Percentiles rank a stretch among this genome's conserved stretches.
phyloP scores from a whole-genome alignment of 2,113 vertebrate genomes.

The Peromyscus leucopus region DNA sequence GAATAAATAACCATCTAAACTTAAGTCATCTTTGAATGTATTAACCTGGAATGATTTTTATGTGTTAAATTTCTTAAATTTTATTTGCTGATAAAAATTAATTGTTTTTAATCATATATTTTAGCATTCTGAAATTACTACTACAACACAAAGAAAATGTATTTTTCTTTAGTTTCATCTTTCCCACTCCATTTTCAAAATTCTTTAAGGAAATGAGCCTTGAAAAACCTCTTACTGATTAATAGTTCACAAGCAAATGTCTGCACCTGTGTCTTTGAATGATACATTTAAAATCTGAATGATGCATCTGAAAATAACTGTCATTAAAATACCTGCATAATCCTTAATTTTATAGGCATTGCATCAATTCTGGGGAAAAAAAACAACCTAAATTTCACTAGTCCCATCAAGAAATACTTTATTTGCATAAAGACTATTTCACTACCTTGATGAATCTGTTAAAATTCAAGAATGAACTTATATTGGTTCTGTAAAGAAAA shows the following conservation, averaged over 20 bases:
- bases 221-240: constrained; percentile 63
- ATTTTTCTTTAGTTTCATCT: neutral
- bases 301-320: constrained; percentile 58
- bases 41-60: neutral
- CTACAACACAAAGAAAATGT: neutral
- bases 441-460: constrained; percentile 25
- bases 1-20: neutral
- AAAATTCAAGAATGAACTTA: neutral
- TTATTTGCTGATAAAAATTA: constrained; percentile 1
- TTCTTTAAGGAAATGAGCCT: constrained; percentile 31
- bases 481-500: neutral
- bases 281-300: constrained; percentile 61
- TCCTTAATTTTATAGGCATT: constrained; percentile 53
- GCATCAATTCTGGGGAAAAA: neutral
- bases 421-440: neutral
- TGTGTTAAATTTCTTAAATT: neutral
- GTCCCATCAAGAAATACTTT: constrained; percentile 36
- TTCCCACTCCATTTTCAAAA: constrained; percentile 20
- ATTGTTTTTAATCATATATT: constrained; percentile 16
- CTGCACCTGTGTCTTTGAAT: constrained; percentile 76
- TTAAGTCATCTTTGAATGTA: constrained; percentile 4
- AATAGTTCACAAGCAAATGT: constrained; percentile 65
- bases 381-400: constrained; percentile 13
- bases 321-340: constrained; percentile 67
- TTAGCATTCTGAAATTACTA: constrained; percentile 38